Evolutionary conservation across 2,888 invertebrate genomes (phyloP).

Genomic region (Onthophagus sagittarius): DNA sequence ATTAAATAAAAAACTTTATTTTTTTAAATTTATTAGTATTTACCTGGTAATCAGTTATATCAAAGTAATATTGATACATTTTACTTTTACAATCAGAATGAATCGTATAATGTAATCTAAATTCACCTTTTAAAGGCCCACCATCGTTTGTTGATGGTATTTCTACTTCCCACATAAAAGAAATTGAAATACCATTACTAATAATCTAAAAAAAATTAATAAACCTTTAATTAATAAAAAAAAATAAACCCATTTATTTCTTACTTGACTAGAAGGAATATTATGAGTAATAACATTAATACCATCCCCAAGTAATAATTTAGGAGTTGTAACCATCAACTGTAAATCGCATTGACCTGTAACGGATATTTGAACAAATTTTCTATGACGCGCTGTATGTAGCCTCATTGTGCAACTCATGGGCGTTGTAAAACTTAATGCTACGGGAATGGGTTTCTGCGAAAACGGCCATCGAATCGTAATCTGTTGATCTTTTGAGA

Average conservation of each 20-base stretch:
- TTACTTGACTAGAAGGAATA: constrained; percentile 43
- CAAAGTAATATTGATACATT: constrained; percentile 67
- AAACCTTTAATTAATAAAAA: background rate
- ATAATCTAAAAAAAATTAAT: constrained; percentile 54
- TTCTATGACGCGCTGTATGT: constrained; percentile 78
- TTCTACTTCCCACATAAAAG: constrained; percentile 75
- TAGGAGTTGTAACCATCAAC: constrained; percentile 36
- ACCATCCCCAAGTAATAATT: constrained; percentile 35
- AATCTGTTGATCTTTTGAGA: constrained; percentile 57
- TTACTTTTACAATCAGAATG: constrained; percentile 33
- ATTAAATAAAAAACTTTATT: background rate
- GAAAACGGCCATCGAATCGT: constrained; percentile 75
- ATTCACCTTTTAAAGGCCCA: constrained; percentile 58
- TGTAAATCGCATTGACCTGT: constrained; percentile 53
- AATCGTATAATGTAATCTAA: constrained; percentile 56
- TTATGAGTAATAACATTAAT: constrained; percentile 37
- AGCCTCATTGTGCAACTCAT: constrained; percentile 76
- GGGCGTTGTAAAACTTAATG: constrained; percentile 78
- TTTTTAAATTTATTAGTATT: constrained; percentile 28
- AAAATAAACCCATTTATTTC: constrained; percentile 16
- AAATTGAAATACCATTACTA: constrained; percentile 69
- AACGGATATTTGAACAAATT: constrained; percentile 77
- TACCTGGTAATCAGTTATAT: constrained; percentile 76
- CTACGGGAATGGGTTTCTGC: constrained; percentile 66
- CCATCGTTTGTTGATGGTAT: constrained; percentile 46